Evolutionary conservation across 92 coral and sea anemone species (phyloP).

Genomic region (Muricea muricata): DNA sequence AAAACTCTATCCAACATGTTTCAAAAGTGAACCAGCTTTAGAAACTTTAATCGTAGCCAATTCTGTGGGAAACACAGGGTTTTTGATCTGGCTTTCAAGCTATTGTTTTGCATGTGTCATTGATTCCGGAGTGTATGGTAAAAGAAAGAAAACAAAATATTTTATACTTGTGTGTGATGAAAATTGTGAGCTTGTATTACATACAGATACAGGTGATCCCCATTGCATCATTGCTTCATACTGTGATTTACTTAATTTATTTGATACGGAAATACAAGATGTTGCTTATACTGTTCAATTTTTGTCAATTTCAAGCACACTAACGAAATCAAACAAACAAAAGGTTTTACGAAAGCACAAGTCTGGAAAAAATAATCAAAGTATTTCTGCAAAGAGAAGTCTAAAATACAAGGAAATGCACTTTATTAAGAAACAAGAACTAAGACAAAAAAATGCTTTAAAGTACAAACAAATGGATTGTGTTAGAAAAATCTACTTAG

Average conservation of each 20-base stretch:
- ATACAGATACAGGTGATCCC: neutral
- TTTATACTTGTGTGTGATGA: conserved; percentile 32
- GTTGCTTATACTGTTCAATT: conserved; percentile 28
- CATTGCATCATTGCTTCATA: conserved; percentile 35
- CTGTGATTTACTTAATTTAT: conserved; percentile 25
- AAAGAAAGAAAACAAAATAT: conserved; percentile 10
- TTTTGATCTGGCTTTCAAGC: conserved; percentile 51
- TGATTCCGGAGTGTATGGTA: no score
- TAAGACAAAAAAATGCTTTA: neutral
- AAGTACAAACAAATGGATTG: no score
- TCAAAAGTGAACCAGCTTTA: conserved; percentile 33
- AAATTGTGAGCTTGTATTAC: conserved; percentile 21
- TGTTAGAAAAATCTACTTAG: no score
- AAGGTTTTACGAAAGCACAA: conserved; percentile 58
- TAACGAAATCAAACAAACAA: conserved; percentile 63
- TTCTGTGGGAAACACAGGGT: conserved; percentile 41
- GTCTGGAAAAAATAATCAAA: no score
- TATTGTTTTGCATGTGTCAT: conserved; percentile 8
- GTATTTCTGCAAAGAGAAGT: no score
- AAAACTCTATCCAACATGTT: conserved; percentile 12
- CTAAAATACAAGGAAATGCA: neutral
- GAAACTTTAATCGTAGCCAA: conserved; percentile 35
- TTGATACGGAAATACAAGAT: conserved; percentile 12
- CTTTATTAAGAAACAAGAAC: neutral
- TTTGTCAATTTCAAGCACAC: conserved; percentile 51